Evolutionary conservation across 1,140 invertebrate genomes (phyloP), one percentile per base, ranked within the genome.

Genomic region (Monomorium pharaonis): DNA sequence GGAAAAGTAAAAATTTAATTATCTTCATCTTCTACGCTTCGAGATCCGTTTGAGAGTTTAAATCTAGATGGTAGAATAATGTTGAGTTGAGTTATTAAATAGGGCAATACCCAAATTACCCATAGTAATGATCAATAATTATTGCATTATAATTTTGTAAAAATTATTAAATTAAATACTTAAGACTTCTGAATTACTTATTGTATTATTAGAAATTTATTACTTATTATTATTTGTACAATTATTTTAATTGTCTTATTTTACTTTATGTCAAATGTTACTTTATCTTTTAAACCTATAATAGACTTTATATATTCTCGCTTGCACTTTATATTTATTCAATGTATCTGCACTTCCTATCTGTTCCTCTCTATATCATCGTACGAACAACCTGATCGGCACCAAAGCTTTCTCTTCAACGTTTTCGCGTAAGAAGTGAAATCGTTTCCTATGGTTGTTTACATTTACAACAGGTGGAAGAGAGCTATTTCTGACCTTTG

Each of bases 401-500:
- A 49, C 18, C n/a, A n/a, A 49, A 49, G 9, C 44, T 21, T 2
- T 21, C 3, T 4, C 44, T 7, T 24, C 27, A 2, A 51, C 42
- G 24, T 30, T 80, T 67, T 67, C 18, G 33, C 14, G 3, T 27
- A 37, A 49, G 44, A 14, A 80, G 27, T 12, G 16, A 51, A 67
- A 49, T 37, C 7, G 37, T 27, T 42, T 60, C 24, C 56, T 27
- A 58, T 10, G 16, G 4, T 65, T 65, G 27, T 65, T 67, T 67
- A 65, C 76, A 24, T 78, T 67, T 78, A 56, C 24, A 70, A 54
- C 21, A 54, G 30, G n/a, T 42, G 33, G 18, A 21, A 44, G 10
- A 33, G 37, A 47, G 37, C 70, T 37, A 83, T 83, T 72, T 83
- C 88, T 74, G 97, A 96, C 98, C 98, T 96, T 98, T 98, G 77